Conservation (phyloP, 2,888 invertebrate species). For the Nomada ferruginata region DNA sequence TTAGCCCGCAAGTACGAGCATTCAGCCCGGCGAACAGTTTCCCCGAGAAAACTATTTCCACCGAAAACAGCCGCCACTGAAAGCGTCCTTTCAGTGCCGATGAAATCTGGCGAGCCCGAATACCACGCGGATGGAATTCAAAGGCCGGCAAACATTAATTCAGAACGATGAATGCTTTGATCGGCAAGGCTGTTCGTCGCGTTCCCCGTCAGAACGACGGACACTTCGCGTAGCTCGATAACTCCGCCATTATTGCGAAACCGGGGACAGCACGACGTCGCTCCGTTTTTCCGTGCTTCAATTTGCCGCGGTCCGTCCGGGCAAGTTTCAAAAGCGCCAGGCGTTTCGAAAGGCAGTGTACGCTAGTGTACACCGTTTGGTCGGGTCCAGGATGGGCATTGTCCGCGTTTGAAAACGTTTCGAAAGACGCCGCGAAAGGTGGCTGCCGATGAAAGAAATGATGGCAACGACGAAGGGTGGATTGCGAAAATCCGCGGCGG, state of each 20-base stretch:
- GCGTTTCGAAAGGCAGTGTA: not conserved
- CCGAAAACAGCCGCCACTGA: not conserved
- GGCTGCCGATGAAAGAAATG: not conserved
- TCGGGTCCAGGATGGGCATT: not conserved
- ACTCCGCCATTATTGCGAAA: not conserved
- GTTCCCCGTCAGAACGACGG: not conserved
- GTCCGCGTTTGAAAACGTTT: not conserved
- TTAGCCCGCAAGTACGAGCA: not conserved
- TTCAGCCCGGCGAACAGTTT: not conserved
- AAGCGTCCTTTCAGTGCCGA: not conserved
- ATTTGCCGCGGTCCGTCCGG: not conserved
- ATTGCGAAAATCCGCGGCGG: conserved; percentile 25
- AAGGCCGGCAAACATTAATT: conserved; percentile 8
- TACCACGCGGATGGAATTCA: not conserved
- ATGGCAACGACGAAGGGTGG: not conserved
- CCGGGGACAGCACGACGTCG: not conserved
- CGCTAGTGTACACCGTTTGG: not conserved
- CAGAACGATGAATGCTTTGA: conserved; percentile 5
- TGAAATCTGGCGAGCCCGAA: not conserved
- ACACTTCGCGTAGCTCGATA: not conserved
- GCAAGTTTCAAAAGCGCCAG: too few relatives aligned
- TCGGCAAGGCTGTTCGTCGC: not conserved
- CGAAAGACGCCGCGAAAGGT: not conserved
- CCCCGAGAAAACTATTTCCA: not conserved
- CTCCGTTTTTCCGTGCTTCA: not conserved